A percentile compares a stretch with the other conserved stretches of the same genome.
Evolutionary conservation across 2,113 vertebrate species (phyloP).

Genomic region (Oreochromis tanganicae): DNA sequence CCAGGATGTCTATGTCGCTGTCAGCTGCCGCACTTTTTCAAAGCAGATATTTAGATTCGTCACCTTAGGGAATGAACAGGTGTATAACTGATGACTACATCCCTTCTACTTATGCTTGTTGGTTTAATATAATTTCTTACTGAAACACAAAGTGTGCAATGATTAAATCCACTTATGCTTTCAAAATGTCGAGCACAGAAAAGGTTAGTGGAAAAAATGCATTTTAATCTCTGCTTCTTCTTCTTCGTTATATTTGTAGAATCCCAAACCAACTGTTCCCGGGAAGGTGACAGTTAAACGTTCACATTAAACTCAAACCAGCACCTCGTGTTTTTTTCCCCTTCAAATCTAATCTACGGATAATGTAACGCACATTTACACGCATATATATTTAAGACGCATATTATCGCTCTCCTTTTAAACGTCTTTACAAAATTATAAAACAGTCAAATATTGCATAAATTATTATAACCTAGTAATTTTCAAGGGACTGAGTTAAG

Average conservation of each 20-base stretch:
- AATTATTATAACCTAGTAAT: neutral
- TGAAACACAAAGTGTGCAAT: no score
- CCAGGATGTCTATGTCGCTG: neutral
- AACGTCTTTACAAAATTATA: neutral
- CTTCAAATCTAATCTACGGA: accelerated
- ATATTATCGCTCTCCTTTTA: neutral
- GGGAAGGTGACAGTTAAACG: neutral
- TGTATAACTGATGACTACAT: neutral
- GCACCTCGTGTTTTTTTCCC: accelerated
- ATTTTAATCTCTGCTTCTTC: neutral
- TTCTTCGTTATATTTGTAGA: neutral
- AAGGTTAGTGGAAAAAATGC: no score
- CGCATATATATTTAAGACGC: neutral
- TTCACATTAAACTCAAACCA: neutral
- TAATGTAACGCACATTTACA: neutral
- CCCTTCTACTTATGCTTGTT: neutral
- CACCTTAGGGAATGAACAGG: neutral
- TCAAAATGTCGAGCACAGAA: no score
- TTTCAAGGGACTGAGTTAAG: neutral
- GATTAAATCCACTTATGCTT: no score
- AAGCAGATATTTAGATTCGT: neutral
- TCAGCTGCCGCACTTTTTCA: no score
- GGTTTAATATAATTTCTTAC: neutral
- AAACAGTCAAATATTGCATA: neutral
- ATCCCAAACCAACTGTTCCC: neutral